Conservation (phyloP, 1,140 invertebrate genomes). For the Drosophila kanapiae region DNA sequence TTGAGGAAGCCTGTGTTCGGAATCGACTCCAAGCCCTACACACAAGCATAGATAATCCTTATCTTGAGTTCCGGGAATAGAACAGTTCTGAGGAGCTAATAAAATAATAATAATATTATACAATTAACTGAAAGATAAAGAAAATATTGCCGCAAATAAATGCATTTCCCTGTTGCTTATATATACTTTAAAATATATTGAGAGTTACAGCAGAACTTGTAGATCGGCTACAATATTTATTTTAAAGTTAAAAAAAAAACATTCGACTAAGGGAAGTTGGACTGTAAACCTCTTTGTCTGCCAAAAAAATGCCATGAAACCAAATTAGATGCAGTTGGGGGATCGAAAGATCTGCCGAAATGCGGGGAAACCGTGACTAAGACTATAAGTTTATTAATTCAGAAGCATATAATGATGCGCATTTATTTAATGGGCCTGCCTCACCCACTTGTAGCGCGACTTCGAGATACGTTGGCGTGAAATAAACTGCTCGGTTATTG, state of each 20-base stretch:
- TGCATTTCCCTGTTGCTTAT: not conserved
- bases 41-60: slow-evolving; percentile 11
- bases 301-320: slow-evolving; percentile 5
- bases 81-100: not conserved
- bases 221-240: too few relatives aligned
- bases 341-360: not conserved
- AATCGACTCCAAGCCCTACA: not conserved
- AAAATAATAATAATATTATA: slow-evolving; percentile 13
- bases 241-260: not conserved
- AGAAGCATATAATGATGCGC: slow-evolving; percentile 42
- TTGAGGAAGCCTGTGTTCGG: slow-evolving; percentile 1
- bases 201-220: not conserved
- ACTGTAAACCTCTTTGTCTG: slow-evolving; percentile 4
- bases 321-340: slow-evolving; percentile 12
- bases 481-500: slow-evolving; percentile 53
- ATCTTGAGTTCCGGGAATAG: slow-evolving; percentile 12
- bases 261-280: not conserved
- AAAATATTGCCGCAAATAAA: not conserved
- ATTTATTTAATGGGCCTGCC: slow-evolving; percentile 40
- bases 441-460: slow-evolving; percentile 51
- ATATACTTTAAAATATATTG: not conserved
- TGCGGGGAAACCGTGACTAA: slow-evolving; percentile 31
- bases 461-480: slow-evolving; percentile 59
- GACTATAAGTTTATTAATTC: slow-evolving; percentile 25
- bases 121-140: not conserved